phyloP scores from a whole-genome alignment of 2,113 vertebrate genomes.

The Tetrao urogallus region DNA sequence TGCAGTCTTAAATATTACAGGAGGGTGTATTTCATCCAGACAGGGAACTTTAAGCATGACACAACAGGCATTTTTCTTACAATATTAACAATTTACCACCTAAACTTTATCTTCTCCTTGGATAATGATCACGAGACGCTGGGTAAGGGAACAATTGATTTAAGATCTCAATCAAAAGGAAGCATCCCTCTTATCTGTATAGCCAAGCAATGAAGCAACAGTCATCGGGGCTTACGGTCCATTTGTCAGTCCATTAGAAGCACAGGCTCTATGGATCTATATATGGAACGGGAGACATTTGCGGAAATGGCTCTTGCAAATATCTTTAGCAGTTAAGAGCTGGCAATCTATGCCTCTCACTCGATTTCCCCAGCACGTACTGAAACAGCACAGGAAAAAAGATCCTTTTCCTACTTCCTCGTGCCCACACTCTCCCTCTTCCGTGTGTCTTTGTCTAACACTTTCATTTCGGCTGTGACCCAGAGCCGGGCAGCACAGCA shows the following conservation, averaged over 20 bases:
- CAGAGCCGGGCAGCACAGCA: background rate
- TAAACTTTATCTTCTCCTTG: slow-evolving; percentile 54
- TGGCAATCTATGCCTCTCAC: background rate
- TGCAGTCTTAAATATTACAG: background rate
- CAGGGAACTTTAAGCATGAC: slow-evolving; percentile 40
- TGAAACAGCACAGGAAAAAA: background rate
- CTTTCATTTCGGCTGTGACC: background rate
- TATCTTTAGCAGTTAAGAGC: slow-evolving; percentile 10
- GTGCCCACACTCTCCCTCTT: background rate
- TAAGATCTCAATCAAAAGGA: slow-evolving; percentile 61
- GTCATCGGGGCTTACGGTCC: slow-evolving; percentile 21
- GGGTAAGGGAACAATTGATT: slow-evolving; percentile 63
- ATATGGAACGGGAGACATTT: slow-evolving; percentile 6
- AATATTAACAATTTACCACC: slow-evolving; percentile 63
- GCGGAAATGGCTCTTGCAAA: slow-evolving; percentile 42
- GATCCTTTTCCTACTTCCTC: background rate
- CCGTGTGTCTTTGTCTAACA: background rate
- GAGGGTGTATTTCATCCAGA: slow-evolving; percentile 41
- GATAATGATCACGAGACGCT: slow-evolving; percentile 45
- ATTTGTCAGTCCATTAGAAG: slow-evolving; percentile 59
- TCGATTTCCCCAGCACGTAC: background rate
- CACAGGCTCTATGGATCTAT: background rate
- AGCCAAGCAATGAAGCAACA: background rate
- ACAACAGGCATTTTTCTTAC: slow-evolving; percentile 57
- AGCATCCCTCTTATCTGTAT: slow-evolving; percentile 38